These are phyloP conservation scores for Thamnophis sirtalis DNA, from an alignment of 2,113 vertebrate genomes.

Conservation along the genomic window DNA sequence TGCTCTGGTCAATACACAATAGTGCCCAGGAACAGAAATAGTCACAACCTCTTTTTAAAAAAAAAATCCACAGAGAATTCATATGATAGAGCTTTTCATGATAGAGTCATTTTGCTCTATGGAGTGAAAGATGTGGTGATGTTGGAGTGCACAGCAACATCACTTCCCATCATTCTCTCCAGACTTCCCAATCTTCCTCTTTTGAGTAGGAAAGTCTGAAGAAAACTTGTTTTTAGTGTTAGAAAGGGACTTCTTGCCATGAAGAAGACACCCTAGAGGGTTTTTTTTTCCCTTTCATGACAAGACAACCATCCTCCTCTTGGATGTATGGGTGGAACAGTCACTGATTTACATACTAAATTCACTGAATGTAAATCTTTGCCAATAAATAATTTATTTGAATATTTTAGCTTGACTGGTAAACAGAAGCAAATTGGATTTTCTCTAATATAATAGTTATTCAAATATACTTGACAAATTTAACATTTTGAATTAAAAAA, in stretches of 20 bases:
- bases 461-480: conserved; percentile 25
- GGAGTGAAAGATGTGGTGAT: not conserved
- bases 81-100: not conserved
- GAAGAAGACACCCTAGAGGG: not conserved
- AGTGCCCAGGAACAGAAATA: not conserved
- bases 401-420: conserved; percentile 11
- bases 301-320: not conserved
- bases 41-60: not conserved
- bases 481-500: not conserved
- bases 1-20: not conserved
- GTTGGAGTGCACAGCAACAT: not conserved
- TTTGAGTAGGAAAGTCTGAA: not conserved
- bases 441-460: not conserved
- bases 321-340: not conserved
- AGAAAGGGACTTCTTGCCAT: not conserved
- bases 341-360: conserved; percentile 22
- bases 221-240: not conserved
- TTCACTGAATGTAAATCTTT: not conserved
- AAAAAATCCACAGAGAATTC: not conserved
- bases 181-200: not conserved
- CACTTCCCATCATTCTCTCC: not conserved
- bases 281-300: not conserved
- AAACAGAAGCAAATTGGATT: not conserved
- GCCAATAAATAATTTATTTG: not conserved
- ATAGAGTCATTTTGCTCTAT: not conserved